These are phyloP conservation scores for Mythimna vitellina DNA, from an alignment of 2,888 invertebrate genomes.

Conservation along the genomic window DNA sequence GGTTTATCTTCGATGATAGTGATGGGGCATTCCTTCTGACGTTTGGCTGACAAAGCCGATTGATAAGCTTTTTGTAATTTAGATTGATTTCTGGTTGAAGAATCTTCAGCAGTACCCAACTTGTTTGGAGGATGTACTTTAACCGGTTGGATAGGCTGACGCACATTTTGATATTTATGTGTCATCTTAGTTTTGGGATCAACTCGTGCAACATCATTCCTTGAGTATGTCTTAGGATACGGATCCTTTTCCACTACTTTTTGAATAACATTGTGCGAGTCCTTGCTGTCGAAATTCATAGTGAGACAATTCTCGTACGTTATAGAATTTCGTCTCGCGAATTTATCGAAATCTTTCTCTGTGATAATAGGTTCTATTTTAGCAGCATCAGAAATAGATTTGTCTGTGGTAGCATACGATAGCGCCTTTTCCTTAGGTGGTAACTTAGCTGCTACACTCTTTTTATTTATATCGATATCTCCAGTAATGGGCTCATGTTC, in stretches of 20 bases:
- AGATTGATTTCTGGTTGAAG: slow-evolving; percentile 79
- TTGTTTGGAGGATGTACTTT: slow-evolving; percentile 70
- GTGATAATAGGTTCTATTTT: slow-evolving; percentile 84
- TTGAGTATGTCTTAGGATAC: slow-evolving; percentile 73
- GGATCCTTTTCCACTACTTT: slow-evolving; percentile 79
- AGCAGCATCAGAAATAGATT: slow-evolving; percentile 58
- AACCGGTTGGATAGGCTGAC: slow-evolving; percentile 66
- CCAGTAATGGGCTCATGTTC: slow-evolving; percentile 77
- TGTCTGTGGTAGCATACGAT: slow-evolving; percentile 38
- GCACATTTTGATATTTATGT: slow-evolving; percentile 70
- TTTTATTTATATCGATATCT: slow-evolving; percentile 69
- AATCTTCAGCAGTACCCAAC: slow-evolving; percentile 70
- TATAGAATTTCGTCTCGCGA: slow-evolving; percentile 85
- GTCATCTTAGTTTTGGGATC: slow-evolving; percentile 76
- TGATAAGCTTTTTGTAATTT: slow-evolving; percentile 86
- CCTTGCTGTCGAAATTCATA: slow-evolving; percentile 80
- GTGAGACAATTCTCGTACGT: slow-evolving; percentile 84
- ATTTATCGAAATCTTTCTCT: slow-evolving; percentile 88
- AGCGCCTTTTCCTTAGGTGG: slow-evolving; percentile 57
- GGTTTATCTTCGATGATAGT: slow-evolving; percentile 87
- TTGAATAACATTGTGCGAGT: slow-evolving; percentile 79
- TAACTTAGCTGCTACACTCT: slow-evolving; percentile 56
- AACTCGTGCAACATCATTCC: slow-evolving; percentile 72
- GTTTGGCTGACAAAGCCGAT: slow-evolving; percentile 82
- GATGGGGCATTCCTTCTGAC: slow-evolving; percentile 80